Conservation (phyloP, 2,113 vertebrate species). For the Euleptes europaea region DNA sequence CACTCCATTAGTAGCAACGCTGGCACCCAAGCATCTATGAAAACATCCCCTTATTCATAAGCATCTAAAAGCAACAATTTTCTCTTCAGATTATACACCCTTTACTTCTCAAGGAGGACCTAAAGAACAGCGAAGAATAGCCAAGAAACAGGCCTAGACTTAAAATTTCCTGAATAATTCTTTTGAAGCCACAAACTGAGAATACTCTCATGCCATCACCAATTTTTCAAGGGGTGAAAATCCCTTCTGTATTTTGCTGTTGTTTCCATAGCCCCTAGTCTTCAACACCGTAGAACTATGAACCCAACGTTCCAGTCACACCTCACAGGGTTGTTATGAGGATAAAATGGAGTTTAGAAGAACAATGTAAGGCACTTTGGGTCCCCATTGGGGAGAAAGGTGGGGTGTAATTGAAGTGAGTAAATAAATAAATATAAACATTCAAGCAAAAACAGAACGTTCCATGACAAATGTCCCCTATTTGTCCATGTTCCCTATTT, state of each 20-base stretch:
- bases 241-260: neutral
- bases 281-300: neutral
- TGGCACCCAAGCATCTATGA: neutral
- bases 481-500: neutral
- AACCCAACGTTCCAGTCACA: neutral
- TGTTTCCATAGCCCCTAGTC: neutral
- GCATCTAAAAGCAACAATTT: neutral
- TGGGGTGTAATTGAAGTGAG: no score
- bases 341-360: no score
- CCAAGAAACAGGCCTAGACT: neutral
- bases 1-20: neutral
- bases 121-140: neutral
- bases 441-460: neutral
- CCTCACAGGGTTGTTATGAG: no score
- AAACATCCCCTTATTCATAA: neutral
- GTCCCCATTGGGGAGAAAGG: no score
- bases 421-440: neutral
- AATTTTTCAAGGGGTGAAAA: neutral
- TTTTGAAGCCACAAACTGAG: neutral
- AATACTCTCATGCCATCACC: neutral
- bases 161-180: neutral
- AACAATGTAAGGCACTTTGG: no score
- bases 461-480: neutral
- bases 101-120: neutral
- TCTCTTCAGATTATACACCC: neutral